These are phyloP conservation scores for Melipona beecheii DNA, from an alignment of 2,888 invertebrate species.

Conservation along the genomic window DNA sequence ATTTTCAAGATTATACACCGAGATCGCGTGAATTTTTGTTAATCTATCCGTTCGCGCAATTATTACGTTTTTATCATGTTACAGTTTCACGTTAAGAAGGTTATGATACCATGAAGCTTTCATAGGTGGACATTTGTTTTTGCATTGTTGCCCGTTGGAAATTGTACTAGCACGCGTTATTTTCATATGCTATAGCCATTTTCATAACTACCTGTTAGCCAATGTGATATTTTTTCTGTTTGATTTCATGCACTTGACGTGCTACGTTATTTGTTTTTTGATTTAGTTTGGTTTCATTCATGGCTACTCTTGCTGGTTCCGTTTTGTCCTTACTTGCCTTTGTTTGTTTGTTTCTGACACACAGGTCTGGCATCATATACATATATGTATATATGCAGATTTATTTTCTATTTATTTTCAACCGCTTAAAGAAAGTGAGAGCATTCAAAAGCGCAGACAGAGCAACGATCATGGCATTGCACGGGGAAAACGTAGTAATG, in stretches of 20 bases:
- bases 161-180: neutral
- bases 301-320: conserved; percentile 58
- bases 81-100: conserved; percentile 22
- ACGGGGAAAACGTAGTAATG: conserved; percentile 80
- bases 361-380: conserved; percentile 82
- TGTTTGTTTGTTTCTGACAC: conserved; percentile 84
- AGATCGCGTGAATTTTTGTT: neutral
- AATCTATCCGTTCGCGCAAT: too few species aligned
- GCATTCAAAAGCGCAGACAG: conserved; percentile 65
- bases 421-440: conserved; percentile 73
- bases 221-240: neutral
- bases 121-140: neutral
- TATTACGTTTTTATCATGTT: neutral
- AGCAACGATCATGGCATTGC: conserved; percentile 71
- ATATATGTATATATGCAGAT: conserved; percentile 77
- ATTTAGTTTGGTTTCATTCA: conserved; percentile 50
- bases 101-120: conserved; percentile 36
- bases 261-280: conserved; percentile 5
- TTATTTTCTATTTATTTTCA: conserved; percentile 83
- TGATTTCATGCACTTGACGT: conserved; percentile 3
- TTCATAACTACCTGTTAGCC: neutral
- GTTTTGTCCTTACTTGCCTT: conserved; percentile 79
- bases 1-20: neutral
- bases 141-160: neutral
- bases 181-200: neutral